phyloP scores from a whole-genome alignment of 2,888 invertebrate species.

The Melanargia galathea region DNA sequence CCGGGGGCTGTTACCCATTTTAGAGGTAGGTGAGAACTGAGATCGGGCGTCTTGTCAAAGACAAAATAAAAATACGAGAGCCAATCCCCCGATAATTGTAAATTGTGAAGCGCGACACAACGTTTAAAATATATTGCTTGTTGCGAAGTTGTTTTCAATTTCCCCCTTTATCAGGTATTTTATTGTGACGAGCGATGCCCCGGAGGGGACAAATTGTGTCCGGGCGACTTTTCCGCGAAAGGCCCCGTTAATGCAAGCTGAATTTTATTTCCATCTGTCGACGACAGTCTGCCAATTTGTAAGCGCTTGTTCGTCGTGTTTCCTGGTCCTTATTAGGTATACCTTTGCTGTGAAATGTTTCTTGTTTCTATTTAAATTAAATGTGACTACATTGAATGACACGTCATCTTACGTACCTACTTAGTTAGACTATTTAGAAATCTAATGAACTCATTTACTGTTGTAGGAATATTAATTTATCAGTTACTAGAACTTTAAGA shows the following conservation, averaged over 20 bases:
- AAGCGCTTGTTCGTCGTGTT: conserved; percentile 46
- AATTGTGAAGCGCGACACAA: conserved; percentile 2
- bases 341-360: conserved; percentile 42
- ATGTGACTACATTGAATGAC: not conserved
- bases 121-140: conserved; percentile 15
- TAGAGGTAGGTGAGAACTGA: too few species aligned
- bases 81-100: conserved; percentile 2
- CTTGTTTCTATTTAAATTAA: conserved; percentile 22
- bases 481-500: not conserved
- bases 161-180: conserved; percentile 24
- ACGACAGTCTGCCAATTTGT: conserved; percentile 50
- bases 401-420: not conserved
- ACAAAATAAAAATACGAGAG: not conserved
- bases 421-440: not conserved
- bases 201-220: conserved; percentile 35
- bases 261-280: conserved; percentile 47
- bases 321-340: conserved; percentile 47
- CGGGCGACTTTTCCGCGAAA: conserved; percentile 35
- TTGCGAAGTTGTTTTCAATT: conserved; percentile 27
- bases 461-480: too few species aligned
- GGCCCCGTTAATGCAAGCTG: conserved; percentile 44
- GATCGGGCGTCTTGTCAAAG: too few species aligned
- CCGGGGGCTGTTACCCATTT: too few species aligned
- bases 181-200: conserved; percentile 31
- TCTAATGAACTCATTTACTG: not conserved